A percentile compares a stretch with the other conserved stretches of the same genome.
These are phyloP conservation scores for Xenopus tropicalis DNA, from an alignment of 2,113 vertebrate species.

Conservation along the genomic window DNA sequence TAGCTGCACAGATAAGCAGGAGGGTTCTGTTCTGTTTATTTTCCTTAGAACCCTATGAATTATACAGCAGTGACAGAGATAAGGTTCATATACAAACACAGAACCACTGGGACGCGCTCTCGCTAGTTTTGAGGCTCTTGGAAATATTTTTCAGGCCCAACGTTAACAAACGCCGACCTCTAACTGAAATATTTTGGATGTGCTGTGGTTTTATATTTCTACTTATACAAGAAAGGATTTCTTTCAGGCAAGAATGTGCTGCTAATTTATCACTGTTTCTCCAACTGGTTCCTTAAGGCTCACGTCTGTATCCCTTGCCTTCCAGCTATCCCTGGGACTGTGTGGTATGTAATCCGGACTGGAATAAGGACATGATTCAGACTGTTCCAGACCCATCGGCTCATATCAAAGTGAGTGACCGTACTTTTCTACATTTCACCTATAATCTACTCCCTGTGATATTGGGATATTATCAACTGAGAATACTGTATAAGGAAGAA, in stretches of 20 bases:
- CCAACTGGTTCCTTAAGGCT: constrained; percentile 4
- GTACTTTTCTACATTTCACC: background rate
- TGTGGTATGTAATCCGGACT: constrained; percentile 52
- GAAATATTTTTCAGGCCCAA: background rate
- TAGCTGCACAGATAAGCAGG: too few relatives aligned
- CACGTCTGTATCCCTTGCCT: constrained; percentile 37
- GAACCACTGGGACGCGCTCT: background rate
- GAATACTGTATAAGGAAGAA: too few relatives aligned
- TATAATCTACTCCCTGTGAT: too few relatives aligned
- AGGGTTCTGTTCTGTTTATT: background rate
- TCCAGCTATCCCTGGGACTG: constrained; percentile 56
- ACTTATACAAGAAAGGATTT: background rate
- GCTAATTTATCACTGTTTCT: background rate
- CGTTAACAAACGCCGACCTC: background rate
- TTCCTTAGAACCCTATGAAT: background rate
- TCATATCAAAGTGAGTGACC: constrained; percentile 68
- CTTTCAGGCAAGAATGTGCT: background rate
- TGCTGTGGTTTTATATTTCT: background rate
- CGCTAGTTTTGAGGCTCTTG: background rate
- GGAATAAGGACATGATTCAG: constrained; percentile 76
- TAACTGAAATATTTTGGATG: background rate
- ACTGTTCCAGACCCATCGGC: constrained; percentile 75
- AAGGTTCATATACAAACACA: background rate
- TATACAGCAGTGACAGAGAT: background rate
- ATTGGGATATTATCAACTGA: too few relatives aligned